Evolutionary conservation across 2,113 vertebrate species (phyloP), one percentile per base, ranked within the genome.

Genomic region (Tiliqua scincoides): DNA sequence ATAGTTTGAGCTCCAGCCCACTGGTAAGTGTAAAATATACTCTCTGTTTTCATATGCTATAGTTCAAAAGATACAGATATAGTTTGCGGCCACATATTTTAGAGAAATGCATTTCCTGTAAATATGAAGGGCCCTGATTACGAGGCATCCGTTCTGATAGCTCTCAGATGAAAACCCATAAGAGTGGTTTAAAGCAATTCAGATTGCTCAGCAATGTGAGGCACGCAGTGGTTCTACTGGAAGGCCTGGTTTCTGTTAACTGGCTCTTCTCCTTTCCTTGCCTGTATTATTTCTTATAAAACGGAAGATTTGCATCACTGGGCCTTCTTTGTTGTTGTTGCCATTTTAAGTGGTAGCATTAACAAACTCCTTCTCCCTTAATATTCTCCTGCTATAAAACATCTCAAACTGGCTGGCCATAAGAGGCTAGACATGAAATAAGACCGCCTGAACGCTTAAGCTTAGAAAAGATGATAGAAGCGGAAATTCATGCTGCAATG

Each of bases 161-260:
- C 79, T 25, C 8, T 87, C 25, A 91, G 79, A 84, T n/a, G 79
- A 63, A 90, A 92, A 40, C 15, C 59, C 18, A 89, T n/a, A 81
- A 81, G 40, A 86, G 89, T 32, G 0, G 3, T 89, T 89, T 79
- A 89, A 85, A 90, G 67, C 52, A 82, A 70, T 88, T 83, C 79
- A 68, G 84, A 78, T 70, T 12, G 3, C 78, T 3, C 11, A 32
- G 79, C 62, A 21, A 6, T 0, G 65, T 84, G 88, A 79, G 79
- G 91, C 6, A 1, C 87, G 88, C 70, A 88, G 70, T 88, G 86
- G 82, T 85, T 65, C 37, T 73, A 72, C 63, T 1, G 85, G 86
- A 85, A 89, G 85, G 54, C 94, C 94, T 94, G 94, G 79, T 94
- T 94, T 88, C 61, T 93, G 91, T 95, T 94, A 94, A 2, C 4